Base-by-base conservation (phyloP, 2,888 invertebrate species). In the Harmothoe impar region DNA sequence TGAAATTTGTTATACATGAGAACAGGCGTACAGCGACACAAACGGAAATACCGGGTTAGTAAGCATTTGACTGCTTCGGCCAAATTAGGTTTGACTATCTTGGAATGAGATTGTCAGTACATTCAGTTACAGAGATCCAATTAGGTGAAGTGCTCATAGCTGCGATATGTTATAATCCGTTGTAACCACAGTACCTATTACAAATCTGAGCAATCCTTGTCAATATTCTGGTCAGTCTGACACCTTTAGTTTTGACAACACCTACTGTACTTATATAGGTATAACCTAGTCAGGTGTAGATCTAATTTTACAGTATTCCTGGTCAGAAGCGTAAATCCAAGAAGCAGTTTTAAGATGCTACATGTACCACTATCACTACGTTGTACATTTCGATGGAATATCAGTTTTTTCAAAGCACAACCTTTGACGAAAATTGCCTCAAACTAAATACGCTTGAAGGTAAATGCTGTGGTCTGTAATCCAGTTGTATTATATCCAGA, bases 1-100 rank as follows among this genome's bases (percentile, higher is more conserved):
- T 62, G 62, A n/a, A 20, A 20, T 62, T n/a, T 62, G 62, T 62
- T 20, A 62, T 62, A 62, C 62, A 62, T 62, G 62, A n/a, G 62
- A 62, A 62, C 62, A 20, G n/a, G 7, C 23, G 20, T 3, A n/a
- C 62, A 62, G 62, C 10, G 62, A 20, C 62, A 62, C 62, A 62
- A 62, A 62, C 62, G 15, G 15, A 20, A 62, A n/a, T 62, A n/a
- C 20, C 62, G 1, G 62, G 62, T 62, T 5, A 62, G 7, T 20
- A 3, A 20, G 12, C 62, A 20, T n/a, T n/a, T 62, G 23, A 62
- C 62, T 15, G 3, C 12, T 3, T n/a, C 23, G 3, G 62, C 20
- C 62, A 20, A 62, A 3, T 20, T 15, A n/a, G 62, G 5, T 43
- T 43, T 43, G 43, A 7, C 20, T 62, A 20, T 17, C 62, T 62